These are phyloP conservation scores for Volucella zonaria DNA, from an alignment of 2,888 invertebrate genomes.

Conservation along the genomic window DNA sequence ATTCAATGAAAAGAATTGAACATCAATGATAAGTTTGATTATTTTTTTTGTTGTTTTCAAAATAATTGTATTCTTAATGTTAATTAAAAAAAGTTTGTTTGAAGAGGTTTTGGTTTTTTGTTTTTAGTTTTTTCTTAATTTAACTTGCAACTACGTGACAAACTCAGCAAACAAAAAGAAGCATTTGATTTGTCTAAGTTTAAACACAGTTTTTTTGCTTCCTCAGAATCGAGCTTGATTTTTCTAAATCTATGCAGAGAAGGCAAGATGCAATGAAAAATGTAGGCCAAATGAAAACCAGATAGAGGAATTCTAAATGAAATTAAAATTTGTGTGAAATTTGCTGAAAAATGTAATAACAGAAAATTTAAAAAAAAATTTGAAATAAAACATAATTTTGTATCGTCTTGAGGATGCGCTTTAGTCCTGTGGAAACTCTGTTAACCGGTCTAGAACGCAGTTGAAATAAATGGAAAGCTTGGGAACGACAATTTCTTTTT, in stretches of 20 bases:
- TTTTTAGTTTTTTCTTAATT: conserved; percentile 17
- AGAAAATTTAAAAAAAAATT: too few relatives aligned
- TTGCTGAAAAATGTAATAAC: too few relatives aligned
- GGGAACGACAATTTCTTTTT: too few relatives aligned
- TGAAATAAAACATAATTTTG: too few relatives aligned
- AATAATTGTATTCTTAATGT: conserved; percentile 8
- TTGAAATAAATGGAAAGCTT: too few relatives aligned
- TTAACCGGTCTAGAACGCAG: too few relatives aligned
- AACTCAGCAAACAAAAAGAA: conserved; percentile 58
- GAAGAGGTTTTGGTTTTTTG: not conserved
- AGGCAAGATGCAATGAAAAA: not conserved
- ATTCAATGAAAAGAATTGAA: conserved; percentile 51
- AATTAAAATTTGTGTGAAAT: too few relatives aligned
- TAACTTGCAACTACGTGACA: conserved; percentile 66
- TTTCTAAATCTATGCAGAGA: conserved; percentile 10
- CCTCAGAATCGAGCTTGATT: conserved; percentile 20
- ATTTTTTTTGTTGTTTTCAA: not conserved
- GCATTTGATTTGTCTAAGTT: conserved; percentile 34
- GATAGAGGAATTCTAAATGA: too few relatives aligned
- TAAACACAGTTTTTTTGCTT: not conserved
- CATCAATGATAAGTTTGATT: conserved; percentile 24
- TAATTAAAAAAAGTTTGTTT: conserved; percentile 1
- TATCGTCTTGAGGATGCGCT: too few relatives aligned
- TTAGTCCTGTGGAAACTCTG: too few relatives aligned
- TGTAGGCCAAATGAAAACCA: not conserved